phyloP scores from a whole-genome alignment of 2,113 vertebrate species.

The Motacilla alba region DNA sequence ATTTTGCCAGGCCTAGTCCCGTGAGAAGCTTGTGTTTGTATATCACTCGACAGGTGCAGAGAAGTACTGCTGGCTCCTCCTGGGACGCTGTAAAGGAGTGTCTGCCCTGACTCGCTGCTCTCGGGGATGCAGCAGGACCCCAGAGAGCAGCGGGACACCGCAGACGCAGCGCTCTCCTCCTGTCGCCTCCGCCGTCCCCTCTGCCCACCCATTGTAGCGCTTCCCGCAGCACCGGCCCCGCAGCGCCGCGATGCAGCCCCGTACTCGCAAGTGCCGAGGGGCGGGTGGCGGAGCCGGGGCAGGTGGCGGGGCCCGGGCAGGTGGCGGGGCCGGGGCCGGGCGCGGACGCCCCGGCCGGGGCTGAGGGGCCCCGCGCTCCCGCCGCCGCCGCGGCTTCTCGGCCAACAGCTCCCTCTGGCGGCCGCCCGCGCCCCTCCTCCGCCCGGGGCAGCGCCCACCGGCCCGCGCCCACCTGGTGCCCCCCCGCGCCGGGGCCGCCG shows the following conservation, averaged over 20 bases:
- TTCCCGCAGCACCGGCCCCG: background rate
- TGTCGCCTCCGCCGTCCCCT: background rate
- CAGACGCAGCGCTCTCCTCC: background rate
- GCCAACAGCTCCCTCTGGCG: too few species aligned
- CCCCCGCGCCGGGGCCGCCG: too few species aligned
- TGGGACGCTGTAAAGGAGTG: rapidly evolving
- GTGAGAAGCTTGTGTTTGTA: background rate
- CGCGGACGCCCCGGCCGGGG: background rate
- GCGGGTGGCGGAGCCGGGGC: background rate
- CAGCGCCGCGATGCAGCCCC: background rate
- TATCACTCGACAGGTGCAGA: background rate
- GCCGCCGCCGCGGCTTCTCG: too few species aligned
- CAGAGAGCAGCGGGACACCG: rapidly evolving
- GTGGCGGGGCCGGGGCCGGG: background rate
- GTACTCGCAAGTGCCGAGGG: background rate
- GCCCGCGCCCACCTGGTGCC: too few species aligned
- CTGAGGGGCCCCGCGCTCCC: background rate
- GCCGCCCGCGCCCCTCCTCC: too few species aligned
- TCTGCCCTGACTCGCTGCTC: background rate
- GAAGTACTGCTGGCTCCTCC: background rate
- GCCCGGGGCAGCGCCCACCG: too few species aligned
- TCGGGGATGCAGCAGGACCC: background rate
- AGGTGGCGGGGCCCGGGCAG: background rate
- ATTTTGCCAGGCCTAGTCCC: background rate
- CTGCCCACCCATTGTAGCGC: background rate